Conservation (phyloP, 2,113 vertebrate species). For the human (Homo sapiens) region DNA sequence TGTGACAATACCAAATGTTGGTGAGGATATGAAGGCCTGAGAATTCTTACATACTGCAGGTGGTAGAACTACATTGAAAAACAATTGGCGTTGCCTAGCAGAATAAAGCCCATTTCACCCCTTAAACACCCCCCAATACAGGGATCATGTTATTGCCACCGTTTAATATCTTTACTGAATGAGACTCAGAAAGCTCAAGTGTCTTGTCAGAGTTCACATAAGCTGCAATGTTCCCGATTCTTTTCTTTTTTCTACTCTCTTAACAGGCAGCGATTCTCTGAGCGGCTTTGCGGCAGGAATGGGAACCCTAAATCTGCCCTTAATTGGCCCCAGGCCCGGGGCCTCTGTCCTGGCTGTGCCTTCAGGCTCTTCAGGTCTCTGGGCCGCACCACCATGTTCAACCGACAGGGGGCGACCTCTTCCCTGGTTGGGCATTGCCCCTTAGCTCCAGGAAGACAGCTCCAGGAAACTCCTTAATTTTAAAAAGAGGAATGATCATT, state of each 20-base stretch:
- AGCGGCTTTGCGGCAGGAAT: too few species aligned
- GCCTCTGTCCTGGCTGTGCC: background rate
- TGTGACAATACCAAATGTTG: background rate
- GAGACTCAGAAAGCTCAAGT: background rate
- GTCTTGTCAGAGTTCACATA: background rate
- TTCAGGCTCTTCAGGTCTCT: background rate
- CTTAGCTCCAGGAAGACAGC: background rate
- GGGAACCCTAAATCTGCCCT: background rate
- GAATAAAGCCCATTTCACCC: background rate
- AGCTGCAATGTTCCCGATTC: background rate
- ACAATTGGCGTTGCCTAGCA: background rate
- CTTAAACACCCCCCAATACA: accelerated
- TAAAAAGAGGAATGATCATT: background rate
- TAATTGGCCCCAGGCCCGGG: accelerated
- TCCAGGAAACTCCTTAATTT: background rate
- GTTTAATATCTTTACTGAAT: background rate
- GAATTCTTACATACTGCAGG: background rate
- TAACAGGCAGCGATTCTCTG: background rate
- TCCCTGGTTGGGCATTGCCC: background rate
- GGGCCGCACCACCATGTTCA: background rate
- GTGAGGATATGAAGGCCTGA: background rate
- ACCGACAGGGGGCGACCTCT: background rate
- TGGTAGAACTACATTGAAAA: background rate
- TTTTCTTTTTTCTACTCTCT: background rate
- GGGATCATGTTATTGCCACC: background rate